phyloP scores from a whole-genome alignment of 2,797 vertebrate species.

The Paratrypauchen microcephalus region DNA sequence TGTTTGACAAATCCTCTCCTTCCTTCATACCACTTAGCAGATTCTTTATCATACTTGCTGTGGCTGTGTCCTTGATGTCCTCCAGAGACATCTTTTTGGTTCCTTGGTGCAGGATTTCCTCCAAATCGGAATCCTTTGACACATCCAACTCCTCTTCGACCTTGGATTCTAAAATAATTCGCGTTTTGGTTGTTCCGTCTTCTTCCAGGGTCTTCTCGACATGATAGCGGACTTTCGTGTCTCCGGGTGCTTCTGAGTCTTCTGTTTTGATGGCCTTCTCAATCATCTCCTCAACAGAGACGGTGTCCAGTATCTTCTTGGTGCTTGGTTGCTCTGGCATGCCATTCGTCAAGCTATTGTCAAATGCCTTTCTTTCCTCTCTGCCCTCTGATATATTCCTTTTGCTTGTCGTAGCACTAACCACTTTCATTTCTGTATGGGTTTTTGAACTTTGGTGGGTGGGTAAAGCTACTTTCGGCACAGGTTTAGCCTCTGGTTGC shows the following conservation, averaged over 20 bases:
- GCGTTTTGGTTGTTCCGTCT: constrained; percentile 82
- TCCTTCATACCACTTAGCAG: constrained; percentile 81
- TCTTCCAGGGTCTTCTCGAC: constrained; percentile 82
- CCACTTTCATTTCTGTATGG: constrained; percentile 51
- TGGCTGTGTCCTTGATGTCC: constrained; percentile 76
- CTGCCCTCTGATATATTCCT: constrained; percentile 36
- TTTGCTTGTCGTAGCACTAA: constrained; percentile 40
- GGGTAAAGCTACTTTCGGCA: constrained; percentile 21
- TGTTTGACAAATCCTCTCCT: constrained; percentile 70
- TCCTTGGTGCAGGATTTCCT: constrained; percentile 77
- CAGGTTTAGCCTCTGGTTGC: constrained; percentile 1
- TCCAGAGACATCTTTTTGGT: constrained; percentile 79
- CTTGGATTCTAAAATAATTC: constrained; percentile 87
- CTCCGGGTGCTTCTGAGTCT: constrained; percentile 73
- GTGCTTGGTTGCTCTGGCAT: constrained; percentile 44
- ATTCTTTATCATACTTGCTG: constrained; percentile 84
- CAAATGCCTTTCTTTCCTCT: constrained; percentile 23
- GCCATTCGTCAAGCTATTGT: constrained; percentile 26
- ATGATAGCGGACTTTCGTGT: constrained; percentile 82
- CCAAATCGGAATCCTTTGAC: constrained; percentile 71
- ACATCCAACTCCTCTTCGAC: constrained; percentile 84
- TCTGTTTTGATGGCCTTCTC: constrained; percentile 85
- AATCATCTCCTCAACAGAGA: constrained; percentile 87
- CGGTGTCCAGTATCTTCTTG: constrained; percentile 72
- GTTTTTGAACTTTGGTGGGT: constrained; percentile 38